Conservation (phyloP, 2,797 vertebrate species). For the Philypnodon macrostomus region DNA sequence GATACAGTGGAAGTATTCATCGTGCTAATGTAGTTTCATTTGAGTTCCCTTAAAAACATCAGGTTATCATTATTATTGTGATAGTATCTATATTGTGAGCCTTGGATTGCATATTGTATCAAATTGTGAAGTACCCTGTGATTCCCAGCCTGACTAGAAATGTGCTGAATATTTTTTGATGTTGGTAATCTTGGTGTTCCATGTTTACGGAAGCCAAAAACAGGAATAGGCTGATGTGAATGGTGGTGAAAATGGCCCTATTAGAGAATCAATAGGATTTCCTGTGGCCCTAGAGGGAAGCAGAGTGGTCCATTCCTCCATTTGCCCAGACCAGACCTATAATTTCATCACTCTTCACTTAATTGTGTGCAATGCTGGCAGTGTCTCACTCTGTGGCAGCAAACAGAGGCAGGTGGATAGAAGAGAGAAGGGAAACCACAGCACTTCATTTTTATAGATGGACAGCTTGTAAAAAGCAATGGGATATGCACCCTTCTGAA, state of each 20-base stretch:
- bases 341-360: constrained; percentile 74
- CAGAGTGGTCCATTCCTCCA: constrained; percentile 68
- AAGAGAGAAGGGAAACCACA: constrained; percentile 61
- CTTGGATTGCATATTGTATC: too few relatives aligned
- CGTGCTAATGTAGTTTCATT: too few relatives aligned
- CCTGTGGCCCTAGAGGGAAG: constrained; percentile 54
- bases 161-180: too few relatives aligned
- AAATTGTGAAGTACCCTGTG: too few relatives aligned
- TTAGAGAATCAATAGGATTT: constrained; percentile 73
- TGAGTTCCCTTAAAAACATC: too few relatives aligned
- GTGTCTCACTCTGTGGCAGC: constrained; percentile 51
- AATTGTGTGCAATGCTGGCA: constrained; percentile 63
- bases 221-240: constrained; percentile 42
- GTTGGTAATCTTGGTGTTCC: too few relatives aligned
- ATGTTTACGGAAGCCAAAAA: constrained; percentile 33
- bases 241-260: constrained; percentile 68
- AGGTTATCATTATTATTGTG: too few relatives aligned
- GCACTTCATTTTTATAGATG: constrained; percentile 67
- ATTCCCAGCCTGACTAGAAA: too few relatives aligned
- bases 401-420: constrained; percentile 60
- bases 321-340: constrained; percentile 63
- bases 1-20: too few relatives aligned
- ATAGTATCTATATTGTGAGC: too few relatives aligned
- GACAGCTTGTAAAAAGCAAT: constrained; percentile 55
- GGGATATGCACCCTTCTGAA: constrained; percentile 46